These are phyloP conservation scores for Heterotilapia buettikoferi DNA, from an alignment of 2,113 vertebrate species.

Conservation along the genomic window DNA sequence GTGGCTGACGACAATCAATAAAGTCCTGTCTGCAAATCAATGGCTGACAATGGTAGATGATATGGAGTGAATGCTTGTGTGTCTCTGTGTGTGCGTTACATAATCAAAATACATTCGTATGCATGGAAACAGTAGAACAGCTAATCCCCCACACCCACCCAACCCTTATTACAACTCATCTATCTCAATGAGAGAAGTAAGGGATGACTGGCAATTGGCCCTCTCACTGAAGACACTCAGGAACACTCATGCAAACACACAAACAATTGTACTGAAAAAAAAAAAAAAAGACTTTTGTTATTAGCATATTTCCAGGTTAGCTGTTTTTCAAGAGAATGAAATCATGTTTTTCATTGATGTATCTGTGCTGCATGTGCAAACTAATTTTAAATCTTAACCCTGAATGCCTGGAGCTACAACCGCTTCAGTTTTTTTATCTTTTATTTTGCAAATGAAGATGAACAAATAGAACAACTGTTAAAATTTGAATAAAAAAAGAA, in stretches of 20 bases:
- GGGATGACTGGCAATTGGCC: background rate
- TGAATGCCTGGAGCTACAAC: background rate
- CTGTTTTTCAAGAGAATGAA: background rate
- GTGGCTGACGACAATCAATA: constrained; percentile 41
- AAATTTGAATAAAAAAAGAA: background rate
- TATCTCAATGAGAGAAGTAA: background rate
- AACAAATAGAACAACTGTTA: background rate
- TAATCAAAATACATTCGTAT: background rate
- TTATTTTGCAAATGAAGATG: background rate
- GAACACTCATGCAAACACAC: background rate
- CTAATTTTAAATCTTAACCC: background rate
- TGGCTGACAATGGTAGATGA: constrained; percentile 35
- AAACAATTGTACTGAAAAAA: background rate
- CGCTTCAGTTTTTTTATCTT: rapidly evolving
- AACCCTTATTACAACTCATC: background rate
- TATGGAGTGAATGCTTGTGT: background rate
- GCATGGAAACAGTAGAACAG: background rate
- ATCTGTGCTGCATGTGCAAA: background rate
- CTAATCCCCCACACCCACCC: background rate
- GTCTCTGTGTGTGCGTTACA: background rate
- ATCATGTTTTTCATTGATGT: background rate
- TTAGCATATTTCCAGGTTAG: background rate
- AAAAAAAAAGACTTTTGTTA: background rate
- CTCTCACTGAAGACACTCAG: background rate
- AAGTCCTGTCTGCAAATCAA: constrained; percentile 37